These are phyloP conservation scores for Chloroceryle inda DNA, from an alignment of 2,797 vertebrate genomes.

Conservation along the genomic window DNA sequence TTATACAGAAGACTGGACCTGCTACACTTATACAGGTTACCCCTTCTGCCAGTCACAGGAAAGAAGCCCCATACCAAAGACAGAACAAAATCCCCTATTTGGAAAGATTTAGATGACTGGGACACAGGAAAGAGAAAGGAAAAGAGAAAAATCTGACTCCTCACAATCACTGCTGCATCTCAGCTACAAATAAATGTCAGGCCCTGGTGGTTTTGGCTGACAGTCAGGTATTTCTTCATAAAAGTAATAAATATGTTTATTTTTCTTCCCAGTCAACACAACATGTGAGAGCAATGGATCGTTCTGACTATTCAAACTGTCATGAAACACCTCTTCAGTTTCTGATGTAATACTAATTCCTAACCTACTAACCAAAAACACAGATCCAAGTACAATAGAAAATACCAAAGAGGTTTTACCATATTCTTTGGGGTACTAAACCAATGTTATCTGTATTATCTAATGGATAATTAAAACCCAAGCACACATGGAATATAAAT, in stretches of 20 bases:
- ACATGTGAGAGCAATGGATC: neutral
- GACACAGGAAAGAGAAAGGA: neutral
- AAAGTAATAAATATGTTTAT: neutral
- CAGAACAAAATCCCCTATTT: neutral
- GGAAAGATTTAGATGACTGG: neutral
- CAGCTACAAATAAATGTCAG: neutral
- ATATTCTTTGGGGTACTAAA: neutral
- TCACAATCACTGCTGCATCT: neutral
- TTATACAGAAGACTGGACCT: neutral
- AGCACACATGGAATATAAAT: rapidly evolving
- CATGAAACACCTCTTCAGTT: neutral
- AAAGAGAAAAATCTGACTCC: neutral
- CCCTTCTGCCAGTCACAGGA: neutral
- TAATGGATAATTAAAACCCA: neutral
- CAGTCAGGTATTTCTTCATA: neutral
- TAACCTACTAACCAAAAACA: neutral
- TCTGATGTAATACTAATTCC: neutral
- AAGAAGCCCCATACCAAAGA: neutral
- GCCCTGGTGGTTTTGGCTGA: neutral
- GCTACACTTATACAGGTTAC: neutral
- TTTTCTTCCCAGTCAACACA: neutral
- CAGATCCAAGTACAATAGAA: neutral
- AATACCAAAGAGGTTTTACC: neutral
- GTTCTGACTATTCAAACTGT: neutral
- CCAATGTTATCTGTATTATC: neutral